Percentiles rank a stretch among this genome's conserved stretches.
phyloP scores from a whole-genome alignment of 2,888 invertebrate genomes.

The Cephus runcator region DNA sequence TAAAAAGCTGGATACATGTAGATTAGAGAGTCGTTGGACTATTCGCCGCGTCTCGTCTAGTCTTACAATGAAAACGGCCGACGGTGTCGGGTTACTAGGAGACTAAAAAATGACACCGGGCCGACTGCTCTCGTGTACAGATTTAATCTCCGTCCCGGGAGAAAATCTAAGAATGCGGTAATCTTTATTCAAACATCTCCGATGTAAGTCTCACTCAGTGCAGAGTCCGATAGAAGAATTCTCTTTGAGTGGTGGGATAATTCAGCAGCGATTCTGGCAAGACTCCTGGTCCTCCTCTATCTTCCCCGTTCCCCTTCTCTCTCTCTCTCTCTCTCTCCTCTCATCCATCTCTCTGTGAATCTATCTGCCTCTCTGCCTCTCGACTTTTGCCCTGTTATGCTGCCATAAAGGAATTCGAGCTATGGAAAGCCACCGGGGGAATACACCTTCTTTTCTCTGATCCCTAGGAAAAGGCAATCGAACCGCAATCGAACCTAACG shows the following conservation, averaged over 20 bases:
- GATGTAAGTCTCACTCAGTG: conserved; percentile 14
- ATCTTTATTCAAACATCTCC: conserved; percentile 42
- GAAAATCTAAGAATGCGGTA: conserved; percentile 42
- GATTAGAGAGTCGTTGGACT: background rate
- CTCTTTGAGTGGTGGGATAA: background rate
- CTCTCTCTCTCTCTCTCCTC: background rate
- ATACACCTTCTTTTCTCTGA: too few species aligned
- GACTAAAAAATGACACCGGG: background rate
- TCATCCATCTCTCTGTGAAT: background rate
- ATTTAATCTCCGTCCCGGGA: conserved; percentile 26
- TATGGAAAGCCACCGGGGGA: too few species aligned
- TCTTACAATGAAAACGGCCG: background rate
- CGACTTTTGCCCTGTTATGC: too few species aligned
- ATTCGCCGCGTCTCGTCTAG: background rate
- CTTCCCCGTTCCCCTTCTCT: background rate
- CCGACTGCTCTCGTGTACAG: background rate
- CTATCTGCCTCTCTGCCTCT: background rate
- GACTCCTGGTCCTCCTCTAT: conserved; percentile 7
- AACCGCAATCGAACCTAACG: too few species aligned
- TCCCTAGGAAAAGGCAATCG: too few species aligned
- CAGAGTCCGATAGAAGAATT: conserved; percentile 19
- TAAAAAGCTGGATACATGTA: background rate
- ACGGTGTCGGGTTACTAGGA: background rate
- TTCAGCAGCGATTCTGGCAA: conserved; percentile 11
- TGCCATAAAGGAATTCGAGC: too few species aligned